phyloP scores from a whole-genome alignment of 2,888 invertebrate genomes.

The Dasysyrphus albostriatus region DNA sequence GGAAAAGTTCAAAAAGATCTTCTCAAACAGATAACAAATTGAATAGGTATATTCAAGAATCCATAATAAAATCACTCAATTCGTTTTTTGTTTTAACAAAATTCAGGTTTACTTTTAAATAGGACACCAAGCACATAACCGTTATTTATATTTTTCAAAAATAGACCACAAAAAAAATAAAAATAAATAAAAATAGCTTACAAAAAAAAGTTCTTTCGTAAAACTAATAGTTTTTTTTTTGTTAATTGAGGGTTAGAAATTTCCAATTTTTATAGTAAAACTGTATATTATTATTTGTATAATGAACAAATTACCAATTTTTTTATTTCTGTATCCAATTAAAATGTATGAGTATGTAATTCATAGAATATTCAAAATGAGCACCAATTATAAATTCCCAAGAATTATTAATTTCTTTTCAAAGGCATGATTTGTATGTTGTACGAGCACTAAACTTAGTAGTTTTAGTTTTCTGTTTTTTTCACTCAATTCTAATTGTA shows the following conservation, averaged over 20 bases:
- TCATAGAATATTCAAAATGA: not conserved
- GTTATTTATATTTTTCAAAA: too few species aligned
- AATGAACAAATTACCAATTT: not conserved
- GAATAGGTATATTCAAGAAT: too few species aligned
- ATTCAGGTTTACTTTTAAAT: too few species aligned
- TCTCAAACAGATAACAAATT: too few species aligned
- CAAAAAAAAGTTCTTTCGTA: too few species aligned
- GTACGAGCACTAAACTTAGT: not conserved
- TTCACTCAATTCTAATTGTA: not conserved
- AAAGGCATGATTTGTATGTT: not conserved
- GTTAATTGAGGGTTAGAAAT: not conserved
- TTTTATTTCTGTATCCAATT: not conserved
- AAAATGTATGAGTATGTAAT: not conserved
- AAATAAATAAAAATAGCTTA: too few species aligned
- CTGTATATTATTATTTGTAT: not conserved
- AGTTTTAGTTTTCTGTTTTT: not conserved
- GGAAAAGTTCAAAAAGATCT: too few species aligned
- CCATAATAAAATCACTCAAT: too few species aligned
- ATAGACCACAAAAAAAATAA: too few species aligned
- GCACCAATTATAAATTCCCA: not conserved
- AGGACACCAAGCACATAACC: too few species aligned
- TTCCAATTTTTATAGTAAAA: not conserved
- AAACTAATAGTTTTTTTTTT: too few species aligned
- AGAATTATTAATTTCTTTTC: not conserved
- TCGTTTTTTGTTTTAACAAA: too few species aligned